A percentile compares a stretch with the other conserved stretches of the same genome.
phyloP scores from a whole-genome alignment of 2,797 vertebrate species.

The Emys orbicularis region DNA sequence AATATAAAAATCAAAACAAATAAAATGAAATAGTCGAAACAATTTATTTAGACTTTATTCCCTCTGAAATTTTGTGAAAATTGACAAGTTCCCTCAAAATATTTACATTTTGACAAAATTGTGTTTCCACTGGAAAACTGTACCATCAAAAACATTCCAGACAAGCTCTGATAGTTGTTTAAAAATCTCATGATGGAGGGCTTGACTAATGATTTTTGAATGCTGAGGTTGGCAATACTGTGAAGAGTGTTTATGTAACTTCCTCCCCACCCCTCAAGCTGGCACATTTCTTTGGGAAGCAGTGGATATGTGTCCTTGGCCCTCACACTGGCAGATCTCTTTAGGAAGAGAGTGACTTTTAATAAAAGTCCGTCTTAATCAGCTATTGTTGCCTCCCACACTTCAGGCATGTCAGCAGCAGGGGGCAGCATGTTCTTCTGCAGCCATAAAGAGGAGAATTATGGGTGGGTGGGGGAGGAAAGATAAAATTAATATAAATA shows the following conservation, averaged over 20 bases:
- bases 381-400: not conserved
- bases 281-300: not conserved
- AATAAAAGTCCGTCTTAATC: not conserved
- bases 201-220: not conserved
- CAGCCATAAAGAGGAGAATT: not conserved
- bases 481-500: too few relatives aligned
- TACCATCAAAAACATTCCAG: slow-evolving; percentile 13
- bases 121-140: not conserved
- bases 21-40: not conserved
- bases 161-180: not conserved
- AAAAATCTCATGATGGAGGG: not conserved
- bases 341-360: not conserved
- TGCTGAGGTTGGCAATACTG: not conserved
- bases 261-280: not conserved
- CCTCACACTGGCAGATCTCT: not conserved
- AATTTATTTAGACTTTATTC: not conserved
- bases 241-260: not conserved
- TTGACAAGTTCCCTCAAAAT: not conserved
- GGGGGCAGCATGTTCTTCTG: not conserved
- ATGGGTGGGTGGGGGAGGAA: not conserved
- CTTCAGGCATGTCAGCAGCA: accelerated
- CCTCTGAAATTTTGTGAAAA: not conserved
- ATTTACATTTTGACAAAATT: not conserved
- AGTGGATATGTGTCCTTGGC: not conserved
- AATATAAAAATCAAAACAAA: not conserved